A percentile compares a stretch with the other conserved stretches of the same genome.
phyloP scores from a whole-genome alignment of 2,113 vertebrate genomes.

The Notarius quadriscutis region DNA sequence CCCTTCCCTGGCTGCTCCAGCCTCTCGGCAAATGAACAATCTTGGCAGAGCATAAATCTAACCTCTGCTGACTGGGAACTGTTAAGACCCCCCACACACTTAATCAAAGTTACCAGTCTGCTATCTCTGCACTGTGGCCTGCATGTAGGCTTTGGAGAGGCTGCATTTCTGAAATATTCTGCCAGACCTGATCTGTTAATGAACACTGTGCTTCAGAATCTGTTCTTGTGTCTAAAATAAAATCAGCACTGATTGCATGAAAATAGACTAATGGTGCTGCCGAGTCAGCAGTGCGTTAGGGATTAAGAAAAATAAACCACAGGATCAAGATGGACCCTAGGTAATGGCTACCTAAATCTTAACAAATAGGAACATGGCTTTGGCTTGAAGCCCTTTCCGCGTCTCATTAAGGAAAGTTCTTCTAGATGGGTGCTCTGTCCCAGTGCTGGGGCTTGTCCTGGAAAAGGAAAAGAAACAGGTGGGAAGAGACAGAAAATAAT shows the following conservation, averaged over 20 bases:
- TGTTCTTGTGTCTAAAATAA: not conserved
- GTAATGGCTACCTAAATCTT: not conserved
- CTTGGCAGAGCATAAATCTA: slow-evolving; percentile 38
- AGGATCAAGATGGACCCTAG: not conserved
- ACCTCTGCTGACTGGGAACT: slow-evolving; percentile 40
- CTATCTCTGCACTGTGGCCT: slow-evolving; percentile 40
- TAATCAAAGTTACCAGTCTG: slow-evolving; percentile 55
- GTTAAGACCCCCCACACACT: slow-evolving; percentile 46
- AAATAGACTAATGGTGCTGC: not conserved
- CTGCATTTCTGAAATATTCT: slow-evolving; percentile 9
- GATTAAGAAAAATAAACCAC: not conserved
- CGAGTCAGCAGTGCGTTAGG: not conserved
- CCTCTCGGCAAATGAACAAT: slow-evolving; percentile 26
- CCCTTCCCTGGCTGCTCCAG: not conserved
- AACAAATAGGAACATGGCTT: slow-evolving; percentile 5
- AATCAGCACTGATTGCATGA: slow-evolving; percentile 3
- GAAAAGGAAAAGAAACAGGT: slow-evolving; percentile 29
- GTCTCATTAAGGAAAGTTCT: slow-evolving; percentile 36
- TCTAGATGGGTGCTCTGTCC: not conserved
- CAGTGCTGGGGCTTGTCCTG: slow-evolving; percentile 14
- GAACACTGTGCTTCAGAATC: not conserved
- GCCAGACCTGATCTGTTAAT: slow-evolving; percentile 13
- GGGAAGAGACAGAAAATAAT: slow-evolving; percentile 20
- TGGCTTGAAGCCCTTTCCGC: slow-evolving; percentile 2
- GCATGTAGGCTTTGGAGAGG: not conserved